These are phyloP conservation scores for Morinoia aosen DNA, from an alignment of 2,888 invertebrate genomes.

Conservation along the genomic window DNA sequence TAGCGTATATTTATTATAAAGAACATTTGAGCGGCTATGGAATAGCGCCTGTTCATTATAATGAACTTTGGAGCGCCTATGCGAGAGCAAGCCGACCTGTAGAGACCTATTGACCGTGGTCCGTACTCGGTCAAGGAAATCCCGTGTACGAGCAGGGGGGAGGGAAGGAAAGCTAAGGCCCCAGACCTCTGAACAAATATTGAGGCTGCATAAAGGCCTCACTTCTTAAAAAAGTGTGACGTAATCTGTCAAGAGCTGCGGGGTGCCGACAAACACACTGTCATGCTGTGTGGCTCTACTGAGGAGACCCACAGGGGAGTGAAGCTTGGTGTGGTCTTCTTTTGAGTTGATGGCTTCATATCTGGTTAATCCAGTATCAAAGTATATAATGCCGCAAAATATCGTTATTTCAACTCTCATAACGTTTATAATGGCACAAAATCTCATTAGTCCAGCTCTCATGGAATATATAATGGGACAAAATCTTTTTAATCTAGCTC, in stretches of 20 bases:
- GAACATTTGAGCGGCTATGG: no score
- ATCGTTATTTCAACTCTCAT: not conserved
- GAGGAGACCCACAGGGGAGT: not conserved
- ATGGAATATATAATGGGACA: no score
- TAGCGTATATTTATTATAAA: no score
- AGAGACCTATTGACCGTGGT: conserved; percentile 13
- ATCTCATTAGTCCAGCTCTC: no score
- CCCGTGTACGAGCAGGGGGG: not conserved
- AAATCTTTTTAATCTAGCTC: no score
- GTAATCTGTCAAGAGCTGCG: not conserved
- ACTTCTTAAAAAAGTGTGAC: not conserved
- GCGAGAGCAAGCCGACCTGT: not conserved
- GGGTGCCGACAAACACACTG: not conserved
- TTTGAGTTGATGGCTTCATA: not conserved
- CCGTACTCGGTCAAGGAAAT: conserved; percentile 39
- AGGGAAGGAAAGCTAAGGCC: not conserved
- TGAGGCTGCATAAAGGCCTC: not conserved
- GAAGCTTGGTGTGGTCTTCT: not conserved
- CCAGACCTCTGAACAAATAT: conserved; percentile 21
- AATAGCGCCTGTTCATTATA: not conserved
- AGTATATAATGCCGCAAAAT: not conserved
- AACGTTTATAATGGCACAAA: not conserved
- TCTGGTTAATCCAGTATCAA: not conserved
- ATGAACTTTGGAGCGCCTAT: not conserved
- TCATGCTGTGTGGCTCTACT: not conserved